A percentile compares a stretch with the other conserved stretches of the same genome.
Conservation (phyloP, 2,797 vertebrate species). For the Nasua narica region DNA sequence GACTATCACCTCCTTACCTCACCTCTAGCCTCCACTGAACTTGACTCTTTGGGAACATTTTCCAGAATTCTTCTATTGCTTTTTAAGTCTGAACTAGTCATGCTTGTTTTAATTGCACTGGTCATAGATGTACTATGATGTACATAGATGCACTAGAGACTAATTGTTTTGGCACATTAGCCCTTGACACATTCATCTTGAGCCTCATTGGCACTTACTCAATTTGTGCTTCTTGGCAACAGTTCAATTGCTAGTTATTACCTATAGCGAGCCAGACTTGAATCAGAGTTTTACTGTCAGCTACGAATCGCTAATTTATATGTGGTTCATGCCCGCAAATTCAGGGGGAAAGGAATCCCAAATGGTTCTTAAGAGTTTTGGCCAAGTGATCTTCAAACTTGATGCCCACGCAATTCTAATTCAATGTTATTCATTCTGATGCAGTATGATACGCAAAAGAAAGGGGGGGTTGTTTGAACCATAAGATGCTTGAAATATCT, state of each 20-base stretch:
- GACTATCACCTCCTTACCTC: background rate
- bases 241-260: slow-evolving; percentile 4
- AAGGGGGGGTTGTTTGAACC: background rate
- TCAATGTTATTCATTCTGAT: background rate
- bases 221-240: background rate
- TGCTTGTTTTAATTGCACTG: slow-evolving; percentile 40
- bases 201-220: background rate
- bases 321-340: background rate
- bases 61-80: background rate
- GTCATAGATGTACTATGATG: background rate
- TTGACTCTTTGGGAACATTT: background rate
- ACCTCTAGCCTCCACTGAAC: background rate
- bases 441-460: background rate
- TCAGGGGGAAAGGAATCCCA: background rate
- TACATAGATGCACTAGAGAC: background rate
- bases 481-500: background rate
- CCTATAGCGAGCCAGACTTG: background rate
- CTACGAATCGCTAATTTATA: background rate
- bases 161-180: background rate
- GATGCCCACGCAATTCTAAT: background rate
- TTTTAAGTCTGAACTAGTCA: slow-evolving; percentile 2
- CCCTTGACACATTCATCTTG: slow-evolving; percentile 24
- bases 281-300: slow-evolving; percentile 19
- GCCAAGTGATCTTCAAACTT: background rate
- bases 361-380: slow-evolving; percentile 1